These are phyloP conservation scores for Lamellibrachia columna DNA, from an alignment of 2,888 invertebrate genomes.

Conservation along the genomic window DNA sequence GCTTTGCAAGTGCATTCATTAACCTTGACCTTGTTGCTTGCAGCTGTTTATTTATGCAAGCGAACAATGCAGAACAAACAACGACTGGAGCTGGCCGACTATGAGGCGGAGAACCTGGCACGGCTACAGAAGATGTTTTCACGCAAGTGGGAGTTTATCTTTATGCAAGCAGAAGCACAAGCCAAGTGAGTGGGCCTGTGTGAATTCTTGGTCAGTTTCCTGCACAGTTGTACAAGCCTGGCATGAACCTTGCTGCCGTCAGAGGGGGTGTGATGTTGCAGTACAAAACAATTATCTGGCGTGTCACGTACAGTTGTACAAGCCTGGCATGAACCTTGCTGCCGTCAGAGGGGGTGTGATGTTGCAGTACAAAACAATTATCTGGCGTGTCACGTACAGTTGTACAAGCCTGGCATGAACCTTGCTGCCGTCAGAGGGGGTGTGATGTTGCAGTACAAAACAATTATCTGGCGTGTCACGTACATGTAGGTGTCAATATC, in stretches of 20 bases:
- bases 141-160: slow-evolving; percentile 99
- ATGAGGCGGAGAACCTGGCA: slow-evolving; percentile 97
- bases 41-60: slow-evolving; percentile 98
- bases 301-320: too few relatives aligned
- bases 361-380: too few relatives aligned
- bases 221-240: not conserved
- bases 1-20: not conserved
- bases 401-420: not conserved
- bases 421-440: too few relatives aligned
- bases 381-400: too few relatives aligned
- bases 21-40: slow-evolving; percentile 37
- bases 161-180: slow-evolving; percentile 96
- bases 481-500: too few relatives aligned
- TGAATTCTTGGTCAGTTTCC: not conserved
- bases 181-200: slow-evolving; percentile 72
- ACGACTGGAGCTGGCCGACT: slow-evolving; percentile 95
- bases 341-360: too few relatives aligned
- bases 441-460: too few relatives aligned
- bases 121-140: slow-evolving; percentile 98
- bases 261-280: too few relatives aligned
- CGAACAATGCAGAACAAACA: slow-evolving; percentile 99
- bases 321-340: too few relatives aligned
- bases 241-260: too few relatives aligned
- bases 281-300: too few relatives aligned
- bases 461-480: too few relatives aligned